Conservation (phyloP, 1,140 invertebrate genomes). For the Saccostrea echinata region DNA sequence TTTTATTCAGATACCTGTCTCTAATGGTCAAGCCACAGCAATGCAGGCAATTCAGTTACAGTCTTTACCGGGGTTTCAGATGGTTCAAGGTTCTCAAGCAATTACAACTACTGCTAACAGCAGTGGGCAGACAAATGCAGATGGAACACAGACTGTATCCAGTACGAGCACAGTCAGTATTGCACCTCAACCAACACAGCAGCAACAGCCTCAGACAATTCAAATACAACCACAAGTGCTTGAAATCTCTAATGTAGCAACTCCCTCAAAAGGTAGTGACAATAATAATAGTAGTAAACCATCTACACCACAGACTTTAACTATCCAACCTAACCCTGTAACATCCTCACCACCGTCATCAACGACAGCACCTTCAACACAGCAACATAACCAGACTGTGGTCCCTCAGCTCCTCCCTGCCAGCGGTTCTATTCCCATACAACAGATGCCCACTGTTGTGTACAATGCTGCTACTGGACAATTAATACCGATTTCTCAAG, state of each 20-base stretch:
- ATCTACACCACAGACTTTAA: conserved; percentile 78
- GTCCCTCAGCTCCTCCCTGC: conserved; percentile 10
- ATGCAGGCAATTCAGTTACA: conserved; percentile 70
- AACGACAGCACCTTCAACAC: conserved; percentile 62
- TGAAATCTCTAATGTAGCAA: conserved; percentile 45
- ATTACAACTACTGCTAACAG: conserved; percentile 25
- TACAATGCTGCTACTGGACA: conserved; percentile 58
- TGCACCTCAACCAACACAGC: conserved; percentile 45
- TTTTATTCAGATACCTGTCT: conserved; percentile 85
- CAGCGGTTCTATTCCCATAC: conserved; percentile 15
- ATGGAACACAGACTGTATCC: conserved; percentile 45
- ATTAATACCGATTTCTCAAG: conserved; percentile 55
- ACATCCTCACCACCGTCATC: conserved; percentile 74
- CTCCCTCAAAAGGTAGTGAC: conserved; percentile 37
- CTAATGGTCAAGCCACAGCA: conserved; percentile 90
- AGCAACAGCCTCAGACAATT: conserved; percentile 45
- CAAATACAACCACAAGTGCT: conserved; percentile 54
- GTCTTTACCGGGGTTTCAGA: conserved; percentile 87
- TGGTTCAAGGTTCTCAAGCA: conserved; percentile 65
- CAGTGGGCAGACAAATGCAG: background rate
- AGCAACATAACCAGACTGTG: background rate
- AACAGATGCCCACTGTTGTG: conserved; percentile 50
- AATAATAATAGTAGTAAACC: conserved; percentile 23
- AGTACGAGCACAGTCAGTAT: conserved; percentile 20
- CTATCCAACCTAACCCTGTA: conserved; percentile 82